Conservation (phyloP, 2,888 invertebrate genomes). For the Philonicus albiceps region DNA sequence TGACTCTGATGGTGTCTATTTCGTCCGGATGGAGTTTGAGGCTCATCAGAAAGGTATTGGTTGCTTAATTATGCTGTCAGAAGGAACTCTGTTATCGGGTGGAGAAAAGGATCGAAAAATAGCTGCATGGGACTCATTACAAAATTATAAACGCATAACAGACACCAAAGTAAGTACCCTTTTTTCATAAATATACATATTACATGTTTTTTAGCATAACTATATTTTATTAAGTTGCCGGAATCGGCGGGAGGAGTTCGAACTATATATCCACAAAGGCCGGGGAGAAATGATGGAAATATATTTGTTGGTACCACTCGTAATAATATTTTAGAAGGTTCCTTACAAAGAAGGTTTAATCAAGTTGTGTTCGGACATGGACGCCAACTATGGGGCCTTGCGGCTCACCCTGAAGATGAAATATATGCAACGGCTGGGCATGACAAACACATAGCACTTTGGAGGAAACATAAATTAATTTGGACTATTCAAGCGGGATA, state of each 20-base stretch:
- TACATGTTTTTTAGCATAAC: background rate
- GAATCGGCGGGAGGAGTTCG: conserved; percentile 89
- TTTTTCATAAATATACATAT: background rate
- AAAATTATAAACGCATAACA: conserved; percentile 88
- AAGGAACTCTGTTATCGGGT: conserved; percentile 88
- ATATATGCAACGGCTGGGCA: conserved; percentile 91
- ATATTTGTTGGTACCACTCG: conserved; percentile 90
- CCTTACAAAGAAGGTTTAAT: conserved; percentile 86
- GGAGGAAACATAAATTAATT: conserved; percentile 87
- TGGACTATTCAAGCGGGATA: conserved; percentile 90
- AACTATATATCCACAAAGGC: conserved; percentile 87
- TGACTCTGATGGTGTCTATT: conserved; percentile 88
- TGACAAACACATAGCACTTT: conserved; percentile 88
- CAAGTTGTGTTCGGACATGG: conserved; percentile 89
- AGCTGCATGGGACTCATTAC: conserved; percentile 90
- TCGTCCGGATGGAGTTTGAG: conserved; percentile 88
- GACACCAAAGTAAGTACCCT: conserved; percentile 81
- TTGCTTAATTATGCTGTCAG: conserved; percentile 85
- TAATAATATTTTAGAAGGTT: conserved; percentile 90
- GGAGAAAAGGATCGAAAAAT: conserved; percentile 91
- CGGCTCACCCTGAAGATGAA: conserved; percentile 90
- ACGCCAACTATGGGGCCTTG: conserved; percentile 85
- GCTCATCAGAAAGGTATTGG: conserved; percentile 89
- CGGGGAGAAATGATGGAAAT: conserved; percentile 87
- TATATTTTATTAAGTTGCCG: conserved; percentile 71